phyloP scores from a whole-genome alignment of 2,113 vertebrate genomes.

The Gambusia holbrooki region DNA sequence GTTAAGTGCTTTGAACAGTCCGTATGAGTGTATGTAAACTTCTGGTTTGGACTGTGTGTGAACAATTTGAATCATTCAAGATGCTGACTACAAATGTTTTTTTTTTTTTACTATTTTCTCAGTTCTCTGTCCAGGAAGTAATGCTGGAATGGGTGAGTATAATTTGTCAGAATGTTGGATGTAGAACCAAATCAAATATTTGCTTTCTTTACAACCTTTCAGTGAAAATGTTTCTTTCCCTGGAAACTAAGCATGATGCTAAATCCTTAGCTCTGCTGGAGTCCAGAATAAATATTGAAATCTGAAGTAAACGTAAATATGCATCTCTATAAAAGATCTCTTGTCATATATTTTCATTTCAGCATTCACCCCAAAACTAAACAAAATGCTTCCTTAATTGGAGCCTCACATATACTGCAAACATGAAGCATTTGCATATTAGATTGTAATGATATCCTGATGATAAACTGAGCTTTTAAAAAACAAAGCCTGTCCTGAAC shows the following conservation, averaged over 20 bases:
- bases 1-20: too few species aligned
- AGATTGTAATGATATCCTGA: too few species aligned
- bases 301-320: too few species aligned
- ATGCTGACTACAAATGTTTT: neutral
- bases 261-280: too few species aligned
- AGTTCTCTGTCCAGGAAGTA: slow-evolving; percentile 92
- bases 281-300: too few species aligned
- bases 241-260: too few species aligned
- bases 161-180: neutral
- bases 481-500: neutral
- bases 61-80: neutral
- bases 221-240: too few species aligned
- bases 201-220: neutral
- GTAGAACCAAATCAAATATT: neutral
- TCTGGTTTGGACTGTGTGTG: neutral
- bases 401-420: too few species aligned
- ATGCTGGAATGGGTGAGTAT: slow-evolving; percentile 87
- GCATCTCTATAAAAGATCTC: too few species aligned
- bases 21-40: too few species aligned
- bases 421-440: too few species aligned
- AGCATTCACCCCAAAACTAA: neutral
- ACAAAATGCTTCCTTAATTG: too few species aligned
- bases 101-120: slow-evolving; percentile 51
- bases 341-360: neutral
- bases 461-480: neutral